phyloP scores from a whole-genome alignment of 2,113 vertebrate genomes.

The Mirza zaza region DNA sequence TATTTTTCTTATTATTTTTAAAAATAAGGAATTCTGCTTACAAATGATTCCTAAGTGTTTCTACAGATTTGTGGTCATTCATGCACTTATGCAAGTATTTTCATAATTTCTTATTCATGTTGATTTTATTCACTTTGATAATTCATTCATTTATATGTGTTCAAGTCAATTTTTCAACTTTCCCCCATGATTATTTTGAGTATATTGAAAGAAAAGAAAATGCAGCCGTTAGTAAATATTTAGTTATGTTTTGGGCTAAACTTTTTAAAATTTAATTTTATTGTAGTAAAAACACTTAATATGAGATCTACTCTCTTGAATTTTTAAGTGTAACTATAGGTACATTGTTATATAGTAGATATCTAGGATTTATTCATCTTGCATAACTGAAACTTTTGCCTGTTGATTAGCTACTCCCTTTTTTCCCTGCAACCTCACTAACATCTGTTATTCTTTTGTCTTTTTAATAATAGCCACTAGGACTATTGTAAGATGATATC shows the following conservation, averaged over 20 bases:
- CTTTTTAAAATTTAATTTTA: neutral
- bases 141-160: neutral
- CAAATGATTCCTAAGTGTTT: neutral
- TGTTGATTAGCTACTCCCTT: neutral
- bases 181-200: neutral
- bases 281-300: neutral
- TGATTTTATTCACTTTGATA: neutral
- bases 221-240: neutral
- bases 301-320: neutral
- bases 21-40: neutral
- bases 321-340: neutral
- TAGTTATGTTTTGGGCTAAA: neutral
- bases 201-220: conserved; percentile 29
- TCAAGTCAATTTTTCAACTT: neutral
- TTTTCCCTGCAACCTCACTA: neutral
- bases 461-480: neutral
- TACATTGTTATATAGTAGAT: neutral
- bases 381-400: neutral
- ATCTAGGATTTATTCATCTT: neutral
- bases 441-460: neutral
- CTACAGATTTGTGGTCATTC: neutral
- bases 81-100: neutral
- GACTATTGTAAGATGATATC: neutral
- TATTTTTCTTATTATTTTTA: neutral
- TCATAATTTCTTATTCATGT: neutral